phyloP scores from a whole-genome alignment of 2,888 invertebrate species.

The Mystacides longicornis region DNA sequence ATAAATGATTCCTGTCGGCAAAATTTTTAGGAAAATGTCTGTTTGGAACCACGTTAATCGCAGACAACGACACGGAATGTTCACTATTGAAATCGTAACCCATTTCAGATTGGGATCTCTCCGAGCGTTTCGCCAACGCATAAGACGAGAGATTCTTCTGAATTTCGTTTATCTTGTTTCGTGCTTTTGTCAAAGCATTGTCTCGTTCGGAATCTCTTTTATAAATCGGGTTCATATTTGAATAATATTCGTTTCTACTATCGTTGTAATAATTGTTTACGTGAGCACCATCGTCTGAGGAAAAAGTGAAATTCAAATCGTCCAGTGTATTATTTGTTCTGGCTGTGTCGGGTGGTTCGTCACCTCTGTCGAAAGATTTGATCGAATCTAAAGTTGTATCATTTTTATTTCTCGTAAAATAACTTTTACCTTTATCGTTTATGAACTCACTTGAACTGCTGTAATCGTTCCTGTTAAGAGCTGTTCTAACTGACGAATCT shows the following conservation, averaged over 20 bases:
- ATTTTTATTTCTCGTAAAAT: constrained; percentile 33
- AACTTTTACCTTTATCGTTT: constrained; percentile 9
- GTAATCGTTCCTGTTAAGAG: constrained; percentile 1
- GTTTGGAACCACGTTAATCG: constrained; percentile 16
- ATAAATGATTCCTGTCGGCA: constrained; percentile 21
- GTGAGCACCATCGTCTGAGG: constrained; percentile 35
- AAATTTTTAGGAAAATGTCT: constrained; percentile 14
- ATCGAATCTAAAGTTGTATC: constrained; percentile 17
- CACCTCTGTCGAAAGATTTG: constrained; percentile 37
- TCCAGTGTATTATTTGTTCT: constrained; percentile 47
- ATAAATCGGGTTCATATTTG: not conserved
- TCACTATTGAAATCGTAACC: constrained; percentile 7
- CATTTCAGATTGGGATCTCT: constrained; percentile 7
- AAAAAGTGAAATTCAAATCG: constrained; percentile 43
- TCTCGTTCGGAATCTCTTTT: constrained; percentile 16
- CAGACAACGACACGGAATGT: constrained; percentile 20
- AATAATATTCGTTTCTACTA: constrained; percentile 9
- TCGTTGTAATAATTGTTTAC: constrained; percentile 10
- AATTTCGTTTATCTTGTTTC: constrained; percentile 23
- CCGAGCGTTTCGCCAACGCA: constrained; percentile 9
- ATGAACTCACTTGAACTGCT: constrained; percentile 17
- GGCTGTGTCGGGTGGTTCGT: constrained; percentile 39
- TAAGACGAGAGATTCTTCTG: constrained; percentile 23
- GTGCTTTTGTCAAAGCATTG: constrained; percentile 18
- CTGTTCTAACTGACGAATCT: not conserved